These are phyloP conservation scores for Larimichthys polyactis DNA, from an alignment of 2,113 vertebrate species.

Conservation along the genomic window DNA sequence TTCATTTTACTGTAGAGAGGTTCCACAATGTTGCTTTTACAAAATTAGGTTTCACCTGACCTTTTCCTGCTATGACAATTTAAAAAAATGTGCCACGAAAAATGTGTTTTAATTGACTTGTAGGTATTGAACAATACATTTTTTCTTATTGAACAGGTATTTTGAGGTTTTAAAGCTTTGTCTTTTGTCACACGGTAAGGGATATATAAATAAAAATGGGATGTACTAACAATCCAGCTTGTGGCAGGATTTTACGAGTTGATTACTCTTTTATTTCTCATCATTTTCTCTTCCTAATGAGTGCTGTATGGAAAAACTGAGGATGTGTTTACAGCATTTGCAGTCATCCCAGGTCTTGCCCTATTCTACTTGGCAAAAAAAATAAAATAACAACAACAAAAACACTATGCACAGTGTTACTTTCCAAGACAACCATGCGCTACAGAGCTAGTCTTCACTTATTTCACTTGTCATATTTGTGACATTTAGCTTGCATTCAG, in stretches of 20 bases:
- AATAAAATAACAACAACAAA: not conserved
- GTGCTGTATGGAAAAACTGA: not conserved
- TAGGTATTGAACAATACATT: not conserved
- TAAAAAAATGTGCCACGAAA: not conserved
- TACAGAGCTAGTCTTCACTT: not conserved
- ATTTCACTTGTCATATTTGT: conserved; percentile 2
- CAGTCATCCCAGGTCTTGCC: not conserved
- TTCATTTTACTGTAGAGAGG: too few species aligned
- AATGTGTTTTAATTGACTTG: too few species aligned
- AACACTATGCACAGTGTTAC: not conserved
- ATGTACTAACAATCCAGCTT: not conserved
- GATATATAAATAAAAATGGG: not conserved
- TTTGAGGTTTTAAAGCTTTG: not conserved
- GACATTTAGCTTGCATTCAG: conserved; percentile 11
- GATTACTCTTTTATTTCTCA: not conserved
- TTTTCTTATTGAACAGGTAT: not conserved
- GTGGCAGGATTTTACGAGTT: not conserved
- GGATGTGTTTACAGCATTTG: not conserved
- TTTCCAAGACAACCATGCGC: not conserved
- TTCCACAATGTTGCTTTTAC: not conserved
- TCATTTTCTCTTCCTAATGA: not conserved
- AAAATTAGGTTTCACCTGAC: not conserved
- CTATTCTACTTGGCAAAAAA: not conserved
- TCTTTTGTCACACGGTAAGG: not conserved
- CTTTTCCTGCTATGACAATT: not conserved